Evolutionary conservation across 2,797 vertebrate species (phyloP).

Genomic region (Hypotaenidia okinawae): DNA sequence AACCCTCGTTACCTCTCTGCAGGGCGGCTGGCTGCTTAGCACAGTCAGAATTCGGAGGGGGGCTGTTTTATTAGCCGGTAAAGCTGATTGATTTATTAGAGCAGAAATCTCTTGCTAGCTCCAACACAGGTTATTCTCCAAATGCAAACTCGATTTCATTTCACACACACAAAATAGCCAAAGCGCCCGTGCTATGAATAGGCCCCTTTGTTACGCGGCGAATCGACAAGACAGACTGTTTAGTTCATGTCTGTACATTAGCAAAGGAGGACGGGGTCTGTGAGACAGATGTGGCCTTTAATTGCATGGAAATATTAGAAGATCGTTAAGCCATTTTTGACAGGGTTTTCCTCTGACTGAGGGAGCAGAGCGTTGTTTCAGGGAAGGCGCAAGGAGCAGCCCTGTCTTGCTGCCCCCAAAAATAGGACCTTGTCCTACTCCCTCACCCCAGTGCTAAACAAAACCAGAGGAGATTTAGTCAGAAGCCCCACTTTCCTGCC

Average conservation of each 20-base stretch:
- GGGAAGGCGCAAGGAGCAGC: constrained; percentile 28
- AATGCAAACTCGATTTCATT: constrained; percentile 78
- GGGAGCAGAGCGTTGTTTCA: constrained; percentile 16
- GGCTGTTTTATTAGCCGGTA: constrained; percentile 68
- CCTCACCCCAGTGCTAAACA: constrained; percentile 5
- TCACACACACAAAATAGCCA: constrained; percentile 52
- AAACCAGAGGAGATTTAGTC: constrained; percentile 39
- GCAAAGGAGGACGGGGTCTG: constrained; percentile 78
- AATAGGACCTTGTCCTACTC: constrained; percentile 42
- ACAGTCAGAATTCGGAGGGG: background rate
- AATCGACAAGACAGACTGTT: constrained; percentile 82
- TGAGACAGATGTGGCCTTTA: constrained; percentile 85
- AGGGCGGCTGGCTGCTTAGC: background rate
- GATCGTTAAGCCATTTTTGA: constrained; percentile 80
- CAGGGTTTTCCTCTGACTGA: constrained; percentile 74
- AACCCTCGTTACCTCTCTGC: background rate
- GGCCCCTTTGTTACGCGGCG: constrained; percentile 79
- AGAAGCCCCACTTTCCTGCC: constrained; percentile 42
- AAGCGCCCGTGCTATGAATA: constrained; percentile 78
- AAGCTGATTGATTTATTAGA: constrained; percentile 79
- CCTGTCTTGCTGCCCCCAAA: constrained; percentile 27
- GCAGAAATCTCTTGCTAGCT: constrained; percentile 71
- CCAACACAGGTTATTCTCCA: constrained; percentile 79
- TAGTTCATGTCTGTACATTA: constrained; percentile 81
- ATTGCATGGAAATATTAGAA: constrained; percentile 83